These are phyloP conservation scores for Orthonevra nobilis DNA, from an alignment of 2,888 invertebrate genomes.

Conservation along the genomic window DNA sequence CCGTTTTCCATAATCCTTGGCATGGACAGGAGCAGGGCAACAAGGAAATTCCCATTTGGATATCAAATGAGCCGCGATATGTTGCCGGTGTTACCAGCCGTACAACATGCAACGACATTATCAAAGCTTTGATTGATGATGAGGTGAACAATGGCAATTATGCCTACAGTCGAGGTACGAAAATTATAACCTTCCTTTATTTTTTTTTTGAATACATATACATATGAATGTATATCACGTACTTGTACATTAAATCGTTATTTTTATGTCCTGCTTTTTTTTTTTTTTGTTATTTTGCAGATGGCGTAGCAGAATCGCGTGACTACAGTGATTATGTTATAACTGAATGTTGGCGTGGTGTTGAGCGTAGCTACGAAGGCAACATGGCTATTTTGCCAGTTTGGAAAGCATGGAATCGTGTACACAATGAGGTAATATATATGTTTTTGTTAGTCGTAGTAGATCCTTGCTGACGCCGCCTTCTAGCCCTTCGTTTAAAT, in stretches of 20 bases:
- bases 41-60: constrained; percentile 79
- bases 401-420: constrained; percentile 90
- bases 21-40: constrained; percentile 75
- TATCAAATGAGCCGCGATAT: constrained; percentile 77
- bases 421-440: constrained; percentile 83
- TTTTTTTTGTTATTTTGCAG: constrained; percentile 66
- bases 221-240: background rate
- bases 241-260: background rate
- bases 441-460: constrained; percentile 43
- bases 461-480: constrained; percentile 4
- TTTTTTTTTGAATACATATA: constrained; percentile 36
- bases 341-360: constrained; percentile 89
- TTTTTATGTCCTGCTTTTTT: background rate
- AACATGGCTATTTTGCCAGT: constrained; percentile 88
- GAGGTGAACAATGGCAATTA: constrained; percentile 75
- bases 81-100: constrained; percentile 78
- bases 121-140: constrained; percentile 79
- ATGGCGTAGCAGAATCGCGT: constrained; percentile 80
- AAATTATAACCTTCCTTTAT: constrained; percentile 37
- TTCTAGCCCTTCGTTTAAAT: constrained; percentile 17
- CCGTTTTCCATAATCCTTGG: background rate
- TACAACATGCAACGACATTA: constrained; percentile 79
- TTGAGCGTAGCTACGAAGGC: constrained; percentile 83
- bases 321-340: constrained; percentile 84
- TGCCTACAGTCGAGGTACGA: constrained; percentile 66